phyloP scores from a whole-genome alignment of 2,113 vertebrate species.

The Ciconia stormi region DNA sequence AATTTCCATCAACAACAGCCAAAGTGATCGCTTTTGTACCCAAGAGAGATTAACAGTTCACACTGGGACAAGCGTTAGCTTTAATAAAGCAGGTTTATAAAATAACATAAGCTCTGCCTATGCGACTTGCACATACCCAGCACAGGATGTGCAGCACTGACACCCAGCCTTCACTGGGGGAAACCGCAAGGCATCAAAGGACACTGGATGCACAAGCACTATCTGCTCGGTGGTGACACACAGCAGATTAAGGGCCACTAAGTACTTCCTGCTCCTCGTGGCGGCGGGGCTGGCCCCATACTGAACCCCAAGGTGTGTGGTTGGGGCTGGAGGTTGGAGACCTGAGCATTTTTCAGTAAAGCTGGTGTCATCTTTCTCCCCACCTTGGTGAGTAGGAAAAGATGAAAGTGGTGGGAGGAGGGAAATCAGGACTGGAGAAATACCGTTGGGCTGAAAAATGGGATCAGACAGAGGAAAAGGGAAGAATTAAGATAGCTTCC shows the following conservation, averaged over 20 bases:
- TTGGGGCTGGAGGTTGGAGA: neutral
- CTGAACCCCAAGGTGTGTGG: neutral
- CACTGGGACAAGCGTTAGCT: neutral
- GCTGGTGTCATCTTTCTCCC: neutral
- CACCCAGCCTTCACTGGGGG: neutral
- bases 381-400: neutral
- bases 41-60: neutral
- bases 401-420: neutral
- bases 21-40: neutral
- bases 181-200: fast-evolving
- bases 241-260: neutral
- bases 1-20: neutral
- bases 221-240: neutral
- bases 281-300: neutral
- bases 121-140: fast-evolving
- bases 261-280: neutral
- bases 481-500: neutral
- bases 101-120: neutral
- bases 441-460: neutral
- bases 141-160: fast-evolving
- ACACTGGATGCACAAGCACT: fast-evolving
- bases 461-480: neutral
- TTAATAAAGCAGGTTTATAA: neutral
- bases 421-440: neutral
- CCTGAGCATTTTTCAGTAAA: neutral